Base-by-base conservation (phyloP, 2,797 vertebrate genomes). In the Spondyliosoma cantharus region DNA sequence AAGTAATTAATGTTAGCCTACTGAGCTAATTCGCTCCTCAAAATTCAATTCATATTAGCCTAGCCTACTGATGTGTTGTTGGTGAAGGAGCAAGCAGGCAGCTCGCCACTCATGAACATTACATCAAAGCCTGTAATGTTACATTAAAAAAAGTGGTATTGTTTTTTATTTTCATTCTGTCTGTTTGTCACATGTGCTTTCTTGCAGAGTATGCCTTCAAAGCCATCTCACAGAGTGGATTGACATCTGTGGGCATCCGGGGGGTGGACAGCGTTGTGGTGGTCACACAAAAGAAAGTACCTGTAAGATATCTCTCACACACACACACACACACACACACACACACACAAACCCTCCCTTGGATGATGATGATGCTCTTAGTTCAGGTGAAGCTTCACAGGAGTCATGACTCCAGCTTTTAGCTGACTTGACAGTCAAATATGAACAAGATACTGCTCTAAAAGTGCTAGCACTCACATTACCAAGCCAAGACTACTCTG, bases 151-250 rank as follows among this genome's bases (percentile, higher is more conserved):
- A 20, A 3, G 19, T 60, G 50, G 1, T 25, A 5, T 27, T 43
- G 0, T 37, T 0, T 24, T 24, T 17, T n/a, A 0, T 59, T 54
- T 37, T 4, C 1, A 1, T 9, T 24, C 2, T 77, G n/a, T 52
- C 5, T 71, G 4, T 56, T 2, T 81, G 43, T 62, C 57, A 25
- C 19, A 6, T 86, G 59, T 76, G 14, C 4, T 43, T 3, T 45
- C 14, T 8, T 58, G 1, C 80, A 96, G 95, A 96, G 70, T 96
- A 96, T 80, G 95, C 95, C 76, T 96, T 96, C 84, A 96, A 96
- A 93, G 95, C 95, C 83, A 90, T 96, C 78, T 84, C 87, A 22
- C 95, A 95, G 78, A 87, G 91, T 14, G 95, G 95, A 1, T 58
- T 96, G 86, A 96, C 95, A 0, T 92, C 95, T 0, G 83, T 96